Evolutionary conservation across 2,113 vertebrate species (phyloP).

Genomic region (Chlamydotis undulata): DNA sequence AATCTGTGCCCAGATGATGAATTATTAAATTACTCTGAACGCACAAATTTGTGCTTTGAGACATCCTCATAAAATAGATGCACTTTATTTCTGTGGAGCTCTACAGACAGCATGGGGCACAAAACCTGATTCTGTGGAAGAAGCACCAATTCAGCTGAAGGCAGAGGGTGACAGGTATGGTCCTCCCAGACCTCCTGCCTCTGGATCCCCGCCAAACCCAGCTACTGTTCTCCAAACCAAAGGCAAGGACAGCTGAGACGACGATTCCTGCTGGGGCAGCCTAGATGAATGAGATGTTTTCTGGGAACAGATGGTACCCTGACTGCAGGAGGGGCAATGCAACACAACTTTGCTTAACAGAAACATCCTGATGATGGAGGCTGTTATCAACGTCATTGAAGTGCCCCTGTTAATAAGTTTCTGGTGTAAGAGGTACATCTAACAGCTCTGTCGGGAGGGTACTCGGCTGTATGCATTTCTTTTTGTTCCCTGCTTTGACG

Average conservation of each 20-base stretch:
- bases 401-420: conserved; percentile 41
- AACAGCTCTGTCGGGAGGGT: background rate
- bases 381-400: conserved; percentile 38
- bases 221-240: conserved; percentile 59
- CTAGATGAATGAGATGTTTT: conserved; percentile 58
- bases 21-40: background rate
- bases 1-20: background rate
- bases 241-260: conserved; percentile 41
- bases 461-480: background rate
- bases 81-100: background rate
- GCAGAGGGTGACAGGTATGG: background rate
- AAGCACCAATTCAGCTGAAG: background rate
- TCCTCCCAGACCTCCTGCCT: background rate
- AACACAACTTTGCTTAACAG: conserved; percentile 50
- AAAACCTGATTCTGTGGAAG: background rate
- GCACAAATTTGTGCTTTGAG: background rate
- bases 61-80: background rate
- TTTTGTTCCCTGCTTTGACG: background rate
- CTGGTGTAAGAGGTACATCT: background rate
- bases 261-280: background rate
- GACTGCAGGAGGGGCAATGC: conserved; percentile 33
- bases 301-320: conserved; percentile 71
- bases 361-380: conserved; percentile 30
- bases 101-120: background rate
- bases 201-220: background rate